Evolutionary conservation across 1,140 invertebrate genomes (phyloP).

Genomic region (Paraescarpia echinospica): DNA sequence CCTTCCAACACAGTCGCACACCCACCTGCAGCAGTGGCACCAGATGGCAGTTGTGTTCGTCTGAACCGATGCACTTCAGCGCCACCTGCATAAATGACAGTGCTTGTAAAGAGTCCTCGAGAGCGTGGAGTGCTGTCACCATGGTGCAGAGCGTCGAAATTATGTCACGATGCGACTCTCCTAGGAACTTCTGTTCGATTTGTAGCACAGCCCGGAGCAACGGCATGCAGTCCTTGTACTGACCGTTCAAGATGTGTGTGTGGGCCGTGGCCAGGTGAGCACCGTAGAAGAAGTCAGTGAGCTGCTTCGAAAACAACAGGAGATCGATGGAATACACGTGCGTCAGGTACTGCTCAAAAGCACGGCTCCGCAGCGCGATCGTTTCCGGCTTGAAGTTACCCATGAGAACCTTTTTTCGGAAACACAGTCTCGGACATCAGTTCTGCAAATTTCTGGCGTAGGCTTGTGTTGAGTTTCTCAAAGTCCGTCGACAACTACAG

Average conservation of each 20-base stretch:
- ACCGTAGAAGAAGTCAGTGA: slow-evolving; percentile 71
- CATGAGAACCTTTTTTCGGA: slow-evolving; percentile 72
- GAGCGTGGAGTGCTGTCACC: slow-evolving; percentile 65
- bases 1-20: slow-evolving; percentile 69
- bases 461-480: slow-evolving; percentile 66
- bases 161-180: slow-evolving; percentile 70
- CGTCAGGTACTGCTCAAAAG: slow-evolving; percentile 72
- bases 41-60: slow-evolving; percentile 68
- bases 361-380: slow-evolving; percentile 69
- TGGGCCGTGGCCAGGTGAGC: slow-evolving; percentile 59
- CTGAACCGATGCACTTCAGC: slow-evolving; percentile 61
- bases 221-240: slow-evolving; percentile 9
- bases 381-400: slow-evolving; percentile 76
- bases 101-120: slow-evolving; percentile 63
- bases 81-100: slow-evolving; percentile 73
- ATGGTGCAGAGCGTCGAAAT: slow-evolving; percentile 70
- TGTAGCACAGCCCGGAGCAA: neutral
- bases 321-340: slow-evolving; percentile 64
- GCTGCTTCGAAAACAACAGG: slow-evolving; percentile 65
- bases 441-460: slow-evolving; percentile 66
- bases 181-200: slow-evolving; percentile 55
- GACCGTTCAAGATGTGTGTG: slow-evolving; percentile 35
- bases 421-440: slow-evolving; percentile 67
- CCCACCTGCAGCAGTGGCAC: slow-evolving; percentile 71
- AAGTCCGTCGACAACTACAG: slow-evolving; percentile 73